phyloP scores from a whole-genome alignment of 2,113 vertebrate species.

The Pagrus major region DNA sequence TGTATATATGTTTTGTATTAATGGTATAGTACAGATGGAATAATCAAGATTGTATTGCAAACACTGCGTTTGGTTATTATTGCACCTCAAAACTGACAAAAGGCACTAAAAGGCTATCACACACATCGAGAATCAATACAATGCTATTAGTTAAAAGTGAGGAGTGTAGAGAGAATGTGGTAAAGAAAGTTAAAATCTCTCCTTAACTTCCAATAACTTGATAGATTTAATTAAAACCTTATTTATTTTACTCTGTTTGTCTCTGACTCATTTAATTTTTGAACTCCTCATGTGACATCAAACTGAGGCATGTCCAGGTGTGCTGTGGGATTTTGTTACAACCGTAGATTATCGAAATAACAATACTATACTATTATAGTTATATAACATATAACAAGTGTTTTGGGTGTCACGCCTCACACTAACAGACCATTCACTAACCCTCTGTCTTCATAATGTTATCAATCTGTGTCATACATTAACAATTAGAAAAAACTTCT shows the following conservation, averaged over 20 bases:
- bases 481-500: not conserved
- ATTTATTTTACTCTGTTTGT: not conserved
- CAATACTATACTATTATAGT: too few species aligned
- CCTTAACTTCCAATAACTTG: not conserved
- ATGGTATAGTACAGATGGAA: not conserved
- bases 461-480: not conserved
- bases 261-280: not conserved
- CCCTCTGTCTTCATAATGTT: not conserved
- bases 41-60: not conserved
- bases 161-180: not conserved
- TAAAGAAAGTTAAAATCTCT: not conserved
- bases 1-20: not conserved
- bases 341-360: too few species aligned
- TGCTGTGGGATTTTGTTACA: too few species aligned
- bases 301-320: too few species aligned
- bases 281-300: not conserved
- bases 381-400: too few species aligned
- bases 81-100: not conserved
- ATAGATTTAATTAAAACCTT: not conserved
- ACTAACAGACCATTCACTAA: not conserved
- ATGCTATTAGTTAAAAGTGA: not conserved
- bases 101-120: not conserved
- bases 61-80: not conserved
- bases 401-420: not conserved
- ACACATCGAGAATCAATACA: not conserved